Conservation (phyloP, 1,140 invertebrate genomes). For the Zaprionus taronus region DNA sequence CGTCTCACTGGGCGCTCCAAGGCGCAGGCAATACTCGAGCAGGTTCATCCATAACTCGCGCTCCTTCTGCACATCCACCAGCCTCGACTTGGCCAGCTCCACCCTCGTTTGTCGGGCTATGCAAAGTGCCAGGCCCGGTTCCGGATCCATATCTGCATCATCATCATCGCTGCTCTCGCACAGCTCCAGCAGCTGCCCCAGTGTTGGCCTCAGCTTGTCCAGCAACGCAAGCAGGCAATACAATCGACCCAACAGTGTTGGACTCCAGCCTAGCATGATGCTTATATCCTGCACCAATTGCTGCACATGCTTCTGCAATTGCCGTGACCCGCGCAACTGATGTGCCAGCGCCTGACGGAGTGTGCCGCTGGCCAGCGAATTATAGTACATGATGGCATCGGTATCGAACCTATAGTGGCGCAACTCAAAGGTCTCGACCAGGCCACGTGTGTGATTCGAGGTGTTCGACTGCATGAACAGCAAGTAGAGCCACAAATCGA, state of each 20-base stretch:
- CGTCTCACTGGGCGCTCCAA: slow-evolving; percentile 29
- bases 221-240: slow-evolving; percentile 40
- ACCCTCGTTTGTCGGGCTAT: slow-evolving; percentile 20
- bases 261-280: background rate
- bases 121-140: slow-evolving; percentile 48
- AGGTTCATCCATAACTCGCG: background rate
- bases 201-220: background rate
- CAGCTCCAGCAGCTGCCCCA: slow-evolving; percentile 13
- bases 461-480: slow-evolving; percentile 30
- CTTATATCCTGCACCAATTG: background rate
- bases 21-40: slow-evolving; percentile 30
- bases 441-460: background rate
- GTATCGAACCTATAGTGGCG: slow-evolving; percentile 50
- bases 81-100: background rate
- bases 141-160: background rate
- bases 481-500: slow-evolving; percentile 46
- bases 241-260: background rate
- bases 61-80: slow-evolving; percentile 8
- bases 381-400: slow-evolving; percentile 24
- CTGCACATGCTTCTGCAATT: slow-evolving; percentile 18
- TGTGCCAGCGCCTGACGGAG: background rate
- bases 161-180: background rate
- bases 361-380: background rate
- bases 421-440: slow-evolving; percentile 43
- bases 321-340: slow-evolving; percentile 15